Conservation (phyloP, 2,113 vertebrate species). For the Setophaga petechia region DNA sequence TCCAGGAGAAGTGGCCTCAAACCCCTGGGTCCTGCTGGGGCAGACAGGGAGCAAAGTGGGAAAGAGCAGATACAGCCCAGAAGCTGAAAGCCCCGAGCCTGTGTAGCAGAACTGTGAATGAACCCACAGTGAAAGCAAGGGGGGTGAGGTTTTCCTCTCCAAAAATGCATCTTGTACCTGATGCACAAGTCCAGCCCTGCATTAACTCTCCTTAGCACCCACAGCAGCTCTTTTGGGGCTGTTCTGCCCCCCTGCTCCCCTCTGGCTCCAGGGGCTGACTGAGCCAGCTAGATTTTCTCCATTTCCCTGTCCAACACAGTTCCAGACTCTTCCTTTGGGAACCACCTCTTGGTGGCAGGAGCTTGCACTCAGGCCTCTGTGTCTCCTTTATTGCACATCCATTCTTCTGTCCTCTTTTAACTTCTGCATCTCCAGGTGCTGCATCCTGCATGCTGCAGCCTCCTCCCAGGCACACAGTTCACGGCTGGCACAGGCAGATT, state of each 20-base stretch:
- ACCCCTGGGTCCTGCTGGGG: background rate
- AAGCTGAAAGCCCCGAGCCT: rapidly evolving
- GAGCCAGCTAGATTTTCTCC: background rate
- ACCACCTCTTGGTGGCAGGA: background rate
- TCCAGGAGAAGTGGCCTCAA: background rate
- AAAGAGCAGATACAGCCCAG: background rate
- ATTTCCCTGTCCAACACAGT: background rate
- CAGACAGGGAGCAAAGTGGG: background rate
- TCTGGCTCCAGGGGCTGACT: background rate
- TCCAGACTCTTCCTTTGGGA: background rate
- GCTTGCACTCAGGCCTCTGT: background rate
- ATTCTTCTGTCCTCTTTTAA: background rate
- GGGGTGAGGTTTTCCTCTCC: background rate
- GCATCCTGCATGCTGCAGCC: background rate
- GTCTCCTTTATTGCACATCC: background rate
- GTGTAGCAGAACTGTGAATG: background rate
- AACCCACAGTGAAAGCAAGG: background rate
- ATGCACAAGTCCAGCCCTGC: background rate
- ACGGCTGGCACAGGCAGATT: background rate
- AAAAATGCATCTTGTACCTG: background rate
- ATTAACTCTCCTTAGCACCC: background rate
- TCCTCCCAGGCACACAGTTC: background rate
- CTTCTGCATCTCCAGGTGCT: background rate
- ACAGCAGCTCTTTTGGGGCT: background rate
- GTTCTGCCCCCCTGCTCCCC: background rate